Evolutionary conservation across 2,888 invertebrate genomes (phyloP), one percentile per base, ranked within the genome.

Genomic region (Agonum fuliginosum): DNA sequence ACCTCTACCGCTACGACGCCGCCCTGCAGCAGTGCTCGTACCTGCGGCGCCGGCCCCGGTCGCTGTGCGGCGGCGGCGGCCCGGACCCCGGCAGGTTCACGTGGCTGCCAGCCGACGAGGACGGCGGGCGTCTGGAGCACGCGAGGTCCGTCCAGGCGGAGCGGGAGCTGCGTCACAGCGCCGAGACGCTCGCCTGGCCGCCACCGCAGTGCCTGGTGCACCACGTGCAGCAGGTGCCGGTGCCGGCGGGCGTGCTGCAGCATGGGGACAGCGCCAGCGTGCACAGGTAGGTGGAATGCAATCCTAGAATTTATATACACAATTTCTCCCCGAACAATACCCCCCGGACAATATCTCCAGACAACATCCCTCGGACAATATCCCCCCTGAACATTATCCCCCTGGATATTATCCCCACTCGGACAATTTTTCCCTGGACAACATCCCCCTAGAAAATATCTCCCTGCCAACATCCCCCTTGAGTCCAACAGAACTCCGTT

Each of bases 1-100:
- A 91, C 85, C 87, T 91, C 81, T 90, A 89, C 81, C 89, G 89
- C 82, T 89, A 93, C 84, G 93, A 93, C 81, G 91, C 93, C 86
- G 94, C 94, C 84, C 86, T 93, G 87, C 93, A 93, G 87, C 93
- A 93, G 84, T 93, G 91, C 87, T 93, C 94, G 83, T 95, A 95
- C 89, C 94, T 95, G 87, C 91, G 94, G 76, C 89, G 94, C 80
- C 84, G 94, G 93, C 79, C 93, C 92, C 81, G 92, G 93, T 78
- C 92, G 93, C 84, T 91, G 93, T 87, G 77, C 37, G 91, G 91
- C 83, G 91, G 77, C 37, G 91, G 91, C 83, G 91, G 91, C 81
- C 90, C 90, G 82, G 93, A 93, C 88, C 92, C 93, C 82, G 92
- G 92, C 86, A 90, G 92, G 82, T 94, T 93, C 88, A 91, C 92